Conservation (phyloP, 2,888 invertebrate genomes). For the Agrochola macilenta region DNA sequence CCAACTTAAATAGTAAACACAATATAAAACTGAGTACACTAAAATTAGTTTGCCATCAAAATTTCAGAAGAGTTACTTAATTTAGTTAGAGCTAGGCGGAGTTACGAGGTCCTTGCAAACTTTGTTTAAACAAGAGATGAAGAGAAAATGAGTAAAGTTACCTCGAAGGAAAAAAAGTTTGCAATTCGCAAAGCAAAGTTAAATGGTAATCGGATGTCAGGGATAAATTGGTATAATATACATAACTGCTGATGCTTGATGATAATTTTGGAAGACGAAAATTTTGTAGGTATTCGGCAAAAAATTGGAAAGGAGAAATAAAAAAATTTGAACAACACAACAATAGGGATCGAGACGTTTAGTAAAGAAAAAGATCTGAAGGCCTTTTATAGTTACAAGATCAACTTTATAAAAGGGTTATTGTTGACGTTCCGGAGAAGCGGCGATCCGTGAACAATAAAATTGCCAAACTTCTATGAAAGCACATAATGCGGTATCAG, state of each 20-base stretch:
- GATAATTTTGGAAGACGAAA: not conserved
- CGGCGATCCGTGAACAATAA: slow-evolving; percentile 80
- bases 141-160: slow-evolving; percentile 88
- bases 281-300: not conserved
- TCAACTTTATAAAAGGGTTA: slow-evolving; percentile 71
- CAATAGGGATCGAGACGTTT: slow-evolving; percentile 54
- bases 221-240: slow-evolving; percentile 39
- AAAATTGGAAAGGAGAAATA: slow-evolving; percentile 34
- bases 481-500: slow-evolving; percentile 77
- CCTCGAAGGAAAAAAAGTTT: slow-evolving; percentile 79
- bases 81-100: slow-evolving; percentile 82
- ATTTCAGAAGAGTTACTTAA: slow-evolving; percentile 82
- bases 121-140: slow-evolving; percentile 85
- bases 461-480: slow-evolving; percentile 80
- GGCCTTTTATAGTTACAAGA: slow-evolving; percentile 49
- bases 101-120: slow-evolving; percentile 78
- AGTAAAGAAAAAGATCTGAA: slow-evolving; percentile 51
- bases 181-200: slow-evolving; percentile 79
- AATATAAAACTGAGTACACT: slow-evolving; percentile 49
- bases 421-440: slow-evolving; percentile 75
- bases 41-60: slow-evolving; percentile 80
- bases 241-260: slow-evolving; percentile 29
- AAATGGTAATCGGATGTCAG: slow-evolving; percentile 81
- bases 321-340: slow-evolving; percentile 45
- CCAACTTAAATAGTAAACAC: slow-evolving; percentile 54